Evolutionary conservation across 92 coral and sea anemone genomes (phyloP).

Genomic region (Blastomussa wellsi): DNA sequence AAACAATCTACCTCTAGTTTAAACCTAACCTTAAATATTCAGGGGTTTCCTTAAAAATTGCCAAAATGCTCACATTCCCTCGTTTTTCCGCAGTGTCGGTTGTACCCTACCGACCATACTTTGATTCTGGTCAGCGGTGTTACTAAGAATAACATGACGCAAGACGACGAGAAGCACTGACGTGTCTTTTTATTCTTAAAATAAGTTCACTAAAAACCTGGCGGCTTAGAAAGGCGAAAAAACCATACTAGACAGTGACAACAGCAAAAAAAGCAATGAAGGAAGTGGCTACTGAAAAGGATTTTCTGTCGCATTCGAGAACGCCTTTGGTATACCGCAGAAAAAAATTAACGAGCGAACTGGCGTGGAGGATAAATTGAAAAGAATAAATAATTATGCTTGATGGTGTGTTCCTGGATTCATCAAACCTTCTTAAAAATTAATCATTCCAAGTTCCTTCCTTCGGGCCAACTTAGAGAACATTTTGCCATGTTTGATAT

Average conservation of each 20-base stretch:
- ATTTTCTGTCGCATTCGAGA: background rate
- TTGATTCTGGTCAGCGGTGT: background rate
- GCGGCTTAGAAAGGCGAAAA: no score
- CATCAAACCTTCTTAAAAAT: slow-evolving; percentile 4
- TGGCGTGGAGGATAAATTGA: background rate
- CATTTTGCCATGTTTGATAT: background rate
- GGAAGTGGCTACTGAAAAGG: no score
- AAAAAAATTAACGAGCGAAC: background rate
- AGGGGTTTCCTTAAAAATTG: no score
- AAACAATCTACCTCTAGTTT: no score
- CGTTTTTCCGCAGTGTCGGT: no score
- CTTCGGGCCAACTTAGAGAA: background rate
- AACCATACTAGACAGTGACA: no score
- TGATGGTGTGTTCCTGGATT: background rate
- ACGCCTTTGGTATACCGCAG: background rate
- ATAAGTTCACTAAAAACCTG: no score
- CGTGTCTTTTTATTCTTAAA: no score
- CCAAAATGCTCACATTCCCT: no score
- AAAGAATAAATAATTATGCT: background rate
- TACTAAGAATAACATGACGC: background rate
- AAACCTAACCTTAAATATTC: no score
- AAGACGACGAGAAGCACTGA: background rate
- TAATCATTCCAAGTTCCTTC: background rate
- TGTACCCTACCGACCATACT: no score
- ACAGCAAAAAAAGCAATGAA: no score